These are phyloP conservation scores for Choreutis nemorana DNA, from an alignment of 2,888 invertebrate species.

Conservation along the genomic window DNA sequence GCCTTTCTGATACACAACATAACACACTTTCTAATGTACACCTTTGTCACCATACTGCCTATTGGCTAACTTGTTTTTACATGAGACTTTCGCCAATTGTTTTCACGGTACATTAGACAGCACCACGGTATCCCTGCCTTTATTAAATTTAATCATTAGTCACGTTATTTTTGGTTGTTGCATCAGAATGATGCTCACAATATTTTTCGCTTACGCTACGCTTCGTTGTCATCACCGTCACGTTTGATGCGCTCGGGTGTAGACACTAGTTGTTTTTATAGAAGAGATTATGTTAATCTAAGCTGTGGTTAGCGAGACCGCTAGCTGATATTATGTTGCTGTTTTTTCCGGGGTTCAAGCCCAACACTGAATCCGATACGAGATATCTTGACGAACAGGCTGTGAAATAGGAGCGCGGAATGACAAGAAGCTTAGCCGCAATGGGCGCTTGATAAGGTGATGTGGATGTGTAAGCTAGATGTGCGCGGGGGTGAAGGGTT, in stretches of 20 bases:
- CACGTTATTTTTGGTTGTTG: constrained; percentile 30
- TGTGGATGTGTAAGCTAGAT: constrained; percentile 56
- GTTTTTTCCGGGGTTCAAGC: constrained; percentile 36
- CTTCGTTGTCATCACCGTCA: background rate
- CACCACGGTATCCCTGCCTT: constrained; percentile 38
- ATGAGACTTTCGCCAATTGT: constrained; percentile 64
- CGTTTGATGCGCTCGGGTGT: constrained; percentile 7
- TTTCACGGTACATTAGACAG: constrained; percentile 58
- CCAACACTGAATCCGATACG: constrained; percentile 39
- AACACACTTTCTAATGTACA: constrained; percentile 64
- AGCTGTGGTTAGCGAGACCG: constrained; percentile 44
- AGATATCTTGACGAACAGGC: constrained; percentile 27
- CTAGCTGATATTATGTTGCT: constrained; percentile 35
- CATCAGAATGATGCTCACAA: constrained; percentile 23
- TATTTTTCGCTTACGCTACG: constrained; percentile 4
- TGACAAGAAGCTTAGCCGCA: constrained; percentile 47
- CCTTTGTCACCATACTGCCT: constrained; percentile 57
- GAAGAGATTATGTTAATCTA: constrained; percentile 18
- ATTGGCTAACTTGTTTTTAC: constrained; percentile 52
- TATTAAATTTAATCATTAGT: constrained; percentile 25
- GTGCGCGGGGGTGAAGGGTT: constrained; percentile 30
- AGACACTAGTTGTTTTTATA: background rate
- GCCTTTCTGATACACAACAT: constrained; percentile 53
- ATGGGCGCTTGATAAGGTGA: constrained; percentile 49
- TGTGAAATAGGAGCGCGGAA: constrained; percentile 51